Evolutionary conservation across 2,113 vertebrate genomes (phyloP).

Genomic region (Dasyprocta punctata): DNA sequence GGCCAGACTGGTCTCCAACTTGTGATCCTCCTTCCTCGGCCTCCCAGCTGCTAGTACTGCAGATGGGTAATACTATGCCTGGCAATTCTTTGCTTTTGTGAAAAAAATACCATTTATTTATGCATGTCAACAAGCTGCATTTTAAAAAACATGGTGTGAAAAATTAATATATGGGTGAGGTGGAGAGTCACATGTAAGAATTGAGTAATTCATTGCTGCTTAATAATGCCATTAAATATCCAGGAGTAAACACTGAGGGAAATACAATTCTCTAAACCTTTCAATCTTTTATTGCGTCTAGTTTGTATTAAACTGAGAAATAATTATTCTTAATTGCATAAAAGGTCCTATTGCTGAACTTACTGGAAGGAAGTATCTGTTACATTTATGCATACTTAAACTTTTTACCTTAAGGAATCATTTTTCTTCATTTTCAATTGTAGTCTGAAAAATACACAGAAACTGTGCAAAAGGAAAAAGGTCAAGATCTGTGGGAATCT

Average conservation of each 20-base stretch:
- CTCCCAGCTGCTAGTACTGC: background rate
- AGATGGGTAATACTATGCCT: background rate
- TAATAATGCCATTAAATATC: background rate
- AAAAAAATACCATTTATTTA: background rate
- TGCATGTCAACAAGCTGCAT: background rate
- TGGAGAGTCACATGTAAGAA: background rate
- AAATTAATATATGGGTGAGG: background rate
- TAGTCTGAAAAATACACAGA: conserved; percentile 53
- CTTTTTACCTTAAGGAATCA: conserved; percentile 32
- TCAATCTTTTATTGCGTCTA: background rate
- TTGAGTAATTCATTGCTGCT: background rate
- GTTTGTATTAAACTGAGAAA: conserved; percentile 16
- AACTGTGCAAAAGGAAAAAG: background rate
- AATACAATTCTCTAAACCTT: conserved; percentile 53
- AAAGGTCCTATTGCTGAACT: conserved; percentile 37
- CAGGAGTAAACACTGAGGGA: conserved; percentile 41
- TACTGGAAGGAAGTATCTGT: conserved; percentile 43
- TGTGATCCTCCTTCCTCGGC: background rate
- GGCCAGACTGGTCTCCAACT: background rate
- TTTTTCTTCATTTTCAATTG: conserved; percentile 52
- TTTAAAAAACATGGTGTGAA: background rate
- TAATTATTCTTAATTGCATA: conserved; percentile 60
- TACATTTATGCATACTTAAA: conserved; percentile 43
- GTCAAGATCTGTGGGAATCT: background rate
- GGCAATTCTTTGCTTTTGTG: background rate